Conservation (phyloP, 2,888 invertebrate genomes). For the Conops quadrifasciatus region DNA sequence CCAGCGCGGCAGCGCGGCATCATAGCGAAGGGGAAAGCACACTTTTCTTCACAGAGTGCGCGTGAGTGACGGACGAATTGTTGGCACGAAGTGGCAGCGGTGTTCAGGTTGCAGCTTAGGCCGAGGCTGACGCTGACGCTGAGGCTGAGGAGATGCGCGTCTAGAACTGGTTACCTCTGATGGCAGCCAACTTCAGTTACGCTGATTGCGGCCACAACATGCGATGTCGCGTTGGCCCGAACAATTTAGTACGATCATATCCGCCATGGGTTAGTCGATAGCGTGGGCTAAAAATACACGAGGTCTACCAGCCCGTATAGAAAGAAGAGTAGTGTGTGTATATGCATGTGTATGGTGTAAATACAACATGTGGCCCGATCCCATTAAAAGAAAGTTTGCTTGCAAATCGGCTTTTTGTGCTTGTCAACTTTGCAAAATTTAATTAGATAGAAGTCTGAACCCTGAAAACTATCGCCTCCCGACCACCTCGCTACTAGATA, state of each 20-base stretch:
- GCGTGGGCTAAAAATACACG: constrained; percentile 16
- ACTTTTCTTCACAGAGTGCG: too few relatives aligned
- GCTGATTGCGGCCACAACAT: constrained; percentile 48
- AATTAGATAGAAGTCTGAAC: too few relatives aligned
- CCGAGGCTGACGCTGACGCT: neutral
- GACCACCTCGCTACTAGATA: too few relatives aligned
- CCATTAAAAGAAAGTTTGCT: too few relatives aligned
- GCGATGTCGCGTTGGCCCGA: constrained; percentile 54
- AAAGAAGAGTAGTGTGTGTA: too few relatives aligned
- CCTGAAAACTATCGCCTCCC: too few relatives aligned
- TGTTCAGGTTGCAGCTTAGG: neutral
- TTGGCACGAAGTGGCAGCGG: neutral
- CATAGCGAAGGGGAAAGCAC: too few relatives aligned
- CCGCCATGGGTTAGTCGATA: constrained; percentile 47
- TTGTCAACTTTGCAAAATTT: too few relatives aligned
- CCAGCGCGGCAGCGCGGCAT: too few relatives aligned
- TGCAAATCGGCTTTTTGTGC: too few relatives aligned
- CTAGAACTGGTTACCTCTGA: constrained; percentile 26
- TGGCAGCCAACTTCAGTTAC: neutral
- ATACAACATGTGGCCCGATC: too few relatives aligned
- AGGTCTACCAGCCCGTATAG: neutral
- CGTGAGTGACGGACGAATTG: neutral
- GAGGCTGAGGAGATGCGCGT: neutral
- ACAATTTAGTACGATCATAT: constrained; percentile 42
- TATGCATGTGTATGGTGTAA: too few relatives aligned